Base-by-base conservation (phyloP, 2,113 vertebrate species). In the Meriones unguiculatus region DNA sequence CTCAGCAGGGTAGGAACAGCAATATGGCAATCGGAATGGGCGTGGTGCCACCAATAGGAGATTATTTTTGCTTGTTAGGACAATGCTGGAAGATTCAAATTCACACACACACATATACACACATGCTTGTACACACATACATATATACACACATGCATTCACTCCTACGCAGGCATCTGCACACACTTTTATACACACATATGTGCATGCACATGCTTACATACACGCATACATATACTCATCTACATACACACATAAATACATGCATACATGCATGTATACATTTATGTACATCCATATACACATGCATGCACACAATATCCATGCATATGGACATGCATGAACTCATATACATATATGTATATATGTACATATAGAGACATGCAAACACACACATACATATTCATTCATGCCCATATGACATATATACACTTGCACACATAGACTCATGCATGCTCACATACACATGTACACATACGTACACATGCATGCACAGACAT, bases 31-130 rank as follows among this genome's bases (percentile, higher is more conserved):
- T 67, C 92, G 50, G 78, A 96, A 52, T 70, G 89, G 25, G 17
- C 94, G 78, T 87, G 73, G 86, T 89, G 38, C 17, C n/a, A 88
- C 30, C 35, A 77, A 38, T 7, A 76, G 95, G 75, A 90, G 72
- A 93, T n/a, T 84, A 78, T 11, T 24, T 94, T 92, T 91, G 7
- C 86, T 85, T 89, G 52, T 92, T 92, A 35, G 35, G 59, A 76
- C 46, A n/a, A n/a, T 65, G 93, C 95, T 72, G 7, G 22, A 92
- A 81, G 10, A 65, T 59, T 96, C 41, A 84, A 38, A 73, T 87
- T 89, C 50, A 28, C 20, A 13, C 9, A 13, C 9, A 32, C 32
- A 32, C 32, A 38, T 41, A 50, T 18, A 62, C 20, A 28, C 17
- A 28, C 1, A 32, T 32, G 4, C 2, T 32, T 35, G 22, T 32